These are phyloP conservation scores for Eciton burchellii DNA, from an alignment of 1,140 invertebrate genomes.

Conservation along the genomic window DNA sequence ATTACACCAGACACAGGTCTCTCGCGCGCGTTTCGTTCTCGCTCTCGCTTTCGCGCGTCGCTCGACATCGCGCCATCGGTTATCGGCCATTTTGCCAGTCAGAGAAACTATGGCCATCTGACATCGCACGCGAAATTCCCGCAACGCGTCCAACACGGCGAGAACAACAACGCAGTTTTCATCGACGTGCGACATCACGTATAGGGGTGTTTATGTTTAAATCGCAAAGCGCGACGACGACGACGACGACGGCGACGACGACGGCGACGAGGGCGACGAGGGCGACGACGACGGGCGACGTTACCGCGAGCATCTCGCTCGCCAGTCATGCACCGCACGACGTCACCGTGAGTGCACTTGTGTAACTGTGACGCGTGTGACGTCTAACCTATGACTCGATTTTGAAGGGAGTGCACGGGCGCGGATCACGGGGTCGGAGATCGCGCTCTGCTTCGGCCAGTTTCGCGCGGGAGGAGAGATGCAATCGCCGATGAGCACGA, in stretches of 20 bases:
- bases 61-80: neutral
- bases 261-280: no score
- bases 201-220: neutral
- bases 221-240: neutral
- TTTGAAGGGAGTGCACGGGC: neutral
- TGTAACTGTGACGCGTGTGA: slow-evolving; percentile 39
- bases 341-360: slow-evolving; percentile 1
- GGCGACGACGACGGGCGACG: neutral
- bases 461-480: neutral
- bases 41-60: neutral
- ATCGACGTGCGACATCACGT: neutral
- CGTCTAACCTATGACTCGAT: slow-evolving; percentile 51
- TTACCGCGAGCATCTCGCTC: neutral
- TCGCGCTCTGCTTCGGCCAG: neutral
- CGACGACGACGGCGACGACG: no score
- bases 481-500: neutral
- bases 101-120: slow-evolving; percentile 17
- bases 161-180: slow-evolving; percentile 43
- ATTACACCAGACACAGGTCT: neutral
- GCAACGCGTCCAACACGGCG: neutral
- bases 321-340: slow-evolving; percentile 8
- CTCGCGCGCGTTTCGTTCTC: neutral
- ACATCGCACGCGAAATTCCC: neutral
- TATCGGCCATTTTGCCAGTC: slow-evolving; percentile 45
- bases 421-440: neutral